Conservation (phyloP, 1,140 invertebrate genomes). For the Eriocheir sinensis region DNA sequence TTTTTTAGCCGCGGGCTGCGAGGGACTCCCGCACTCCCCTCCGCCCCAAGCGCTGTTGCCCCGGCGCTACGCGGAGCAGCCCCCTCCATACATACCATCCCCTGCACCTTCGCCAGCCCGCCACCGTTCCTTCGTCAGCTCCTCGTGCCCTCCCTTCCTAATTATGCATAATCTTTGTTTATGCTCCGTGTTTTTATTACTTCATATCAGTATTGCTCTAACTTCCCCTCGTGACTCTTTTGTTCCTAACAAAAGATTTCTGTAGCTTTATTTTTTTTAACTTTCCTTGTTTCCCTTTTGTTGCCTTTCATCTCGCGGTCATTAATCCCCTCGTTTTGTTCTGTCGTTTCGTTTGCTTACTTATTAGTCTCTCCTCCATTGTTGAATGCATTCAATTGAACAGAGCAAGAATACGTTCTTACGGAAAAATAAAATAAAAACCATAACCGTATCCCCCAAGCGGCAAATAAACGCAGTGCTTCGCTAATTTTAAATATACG, state of each 20-base stretch:
- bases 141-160: background rate
- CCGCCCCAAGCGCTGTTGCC: no score
- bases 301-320: constrained; percentile 3
- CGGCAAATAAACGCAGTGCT: background rate
- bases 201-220: background rate
- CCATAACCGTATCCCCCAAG: background rate
- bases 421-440: no score
- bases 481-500: background rate
- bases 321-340: background rate
- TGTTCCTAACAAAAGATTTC: background rate
- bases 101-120: no score
- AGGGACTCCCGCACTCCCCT: no score
- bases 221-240: background rate
- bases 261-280: background rate
- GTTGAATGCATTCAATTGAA: background rate
- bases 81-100: no score
- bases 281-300: constrained; percentile 22
- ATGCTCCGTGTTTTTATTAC: background rate
- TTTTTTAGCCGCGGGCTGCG: no score
- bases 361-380: background rate
- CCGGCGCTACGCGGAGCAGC: no score
- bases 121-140: background rate
- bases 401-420: background rate
- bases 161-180: constrained; percentile 18
- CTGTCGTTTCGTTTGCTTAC: background rate